These are phyloP conservation scores for Folsomia candida DNA, from an alignment of 2,888 invertebrate species.

Conservation along the genomic window DNA sequence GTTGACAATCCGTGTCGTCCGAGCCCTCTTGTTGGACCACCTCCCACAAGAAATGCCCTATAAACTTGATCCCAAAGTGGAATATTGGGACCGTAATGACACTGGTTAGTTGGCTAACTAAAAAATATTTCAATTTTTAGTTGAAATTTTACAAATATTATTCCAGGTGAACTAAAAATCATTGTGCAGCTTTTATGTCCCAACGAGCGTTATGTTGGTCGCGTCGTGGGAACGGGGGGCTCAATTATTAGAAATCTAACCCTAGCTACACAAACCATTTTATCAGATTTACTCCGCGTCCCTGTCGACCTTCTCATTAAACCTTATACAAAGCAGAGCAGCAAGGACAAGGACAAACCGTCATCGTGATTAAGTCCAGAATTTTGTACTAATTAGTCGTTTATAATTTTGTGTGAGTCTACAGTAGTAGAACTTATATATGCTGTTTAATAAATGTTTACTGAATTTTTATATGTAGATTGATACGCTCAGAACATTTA, in stretches of 20 bases:
- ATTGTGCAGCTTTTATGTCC: constrained; percentile 67
- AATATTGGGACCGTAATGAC: constrained; percentile 57
- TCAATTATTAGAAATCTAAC: constrained; percentile 70
- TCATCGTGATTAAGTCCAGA: too few relatives aligned
- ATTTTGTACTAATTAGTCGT: too few relatives aligned
- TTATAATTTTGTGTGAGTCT: too few relatives aligned
- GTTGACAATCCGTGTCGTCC: constrained; percentile 71
- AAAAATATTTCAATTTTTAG: too few relatives aligned
- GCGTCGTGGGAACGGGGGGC: constrained; percentile 69
- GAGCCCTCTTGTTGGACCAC: constrained; percentile 79
- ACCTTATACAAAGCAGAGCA: constrained; percentile 6
- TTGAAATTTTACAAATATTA: not conserved
- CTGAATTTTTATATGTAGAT: too few relatives aligned
- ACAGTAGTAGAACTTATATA: too few relatives aligned
- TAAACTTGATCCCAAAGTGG: constrained; percentile 63
- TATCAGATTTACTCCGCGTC: constrained; percentile 66
- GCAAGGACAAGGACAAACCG: not conserved
- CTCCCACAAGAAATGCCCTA: constrained; percentile 87
- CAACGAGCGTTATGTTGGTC: constrained; percentile 62
- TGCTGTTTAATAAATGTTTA: too few relatives aligned
- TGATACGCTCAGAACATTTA: too few relatives aligned
- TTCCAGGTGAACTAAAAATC: constrained; percentile 59
- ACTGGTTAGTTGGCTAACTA: constrained; percentile 38
- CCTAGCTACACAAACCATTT: constrained; percentile 63
- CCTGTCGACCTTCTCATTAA: constrained; percentile 58